Percentiles rank a stretch among this genome's conserved stretches.
Conservation (phyloP, 2,113 vertebrate genomes). For the Nerophis ophidion region DNA sequence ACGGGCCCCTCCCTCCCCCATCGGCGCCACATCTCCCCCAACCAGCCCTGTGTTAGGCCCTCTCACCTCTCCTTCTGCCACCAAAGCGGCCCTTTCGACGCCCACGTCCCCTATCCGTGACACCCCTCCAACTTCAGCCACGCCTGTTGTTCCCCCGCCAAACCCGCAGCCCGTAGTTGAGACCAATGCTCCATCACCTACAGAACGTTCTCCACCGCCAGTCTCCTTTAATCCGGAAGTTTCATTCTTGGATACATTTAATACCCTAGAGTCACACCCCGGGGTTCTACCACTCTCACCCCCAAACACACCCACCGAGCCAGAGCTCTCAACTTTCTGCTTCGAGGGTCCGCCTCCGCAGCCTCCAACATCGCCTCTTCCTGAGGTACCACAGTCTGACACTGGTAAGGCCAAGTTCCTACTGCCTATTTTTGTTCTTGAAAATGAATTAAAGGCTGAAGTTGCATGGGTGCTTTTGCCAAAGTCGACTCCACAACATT, state of each 20-base stretch:
- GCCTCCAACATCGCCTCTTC: constrained; percentile 38
- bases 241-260: constrained; percentile 14
- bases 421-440: constrained; percentile 12
- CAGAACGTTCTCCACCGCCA: constrained; percentile 44
- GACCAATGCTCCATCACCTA: constrained; percentile 26
- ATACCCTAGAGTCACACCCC: constrained; percentile 7
- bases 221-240: constrained; percentile 49
- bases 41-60: constrained; percentile 50
- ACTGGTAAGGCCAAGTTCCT: constrained; percentile 47
- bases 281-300: constrained; percentile 18
- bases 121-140: constrained; percentile 25
- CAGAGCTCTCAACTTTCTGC: constrained; percentile 28
- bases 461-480: constrained; percentile 17
- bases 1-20: constrained; percentile 46
- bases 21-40: constrained; percentile 43
- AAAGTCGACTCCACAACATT: constrained; percentile 18
- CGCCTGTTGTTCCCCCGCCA: constrained; percentile 28
- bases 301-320: constrained; percentile 27
- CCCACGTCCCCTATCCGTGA: constrained; percentile 43
- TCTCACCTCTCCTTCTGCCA: constrained; percentile 27
- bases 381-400: constrained; percentile 41
- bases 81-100: constrained; percentile 43
- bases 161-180: constrained; percentile 24
- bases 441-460: constrained; percentile 17
- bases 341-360: constrained; percentile 36